Conservation (phyloP, 1,140 invertebrate genomes). For the Schlechtendalia chinensis region DNA sequence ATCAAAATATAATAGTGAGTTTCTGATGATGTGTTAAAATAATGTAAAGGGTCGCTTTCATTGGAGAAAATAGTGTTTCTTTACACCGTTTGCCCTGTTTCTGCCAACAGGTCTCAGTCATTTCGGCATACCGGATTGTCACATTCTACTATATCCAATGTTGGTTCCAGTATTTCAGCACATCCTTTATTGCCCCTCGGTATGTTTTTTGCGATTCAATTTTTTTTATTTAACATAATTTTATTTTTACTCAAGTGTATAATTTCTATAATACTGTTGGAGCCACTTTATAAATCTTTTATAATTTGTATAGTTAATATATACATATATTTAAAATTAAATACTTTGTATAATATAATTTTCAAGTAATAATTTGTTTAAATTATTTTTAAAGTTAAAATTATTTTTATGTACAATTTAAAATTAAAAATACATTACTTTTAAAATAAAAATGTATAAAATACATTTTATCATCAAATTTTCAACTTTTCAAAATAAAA, state of each 20-base stretch:
- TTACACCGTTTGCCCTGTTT: slow-evolving; percentile 57
- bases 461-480: no score
- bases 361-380: no score
- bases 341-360: not conserved
- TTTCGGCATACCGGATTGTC: slow-evolving; percentile 68
- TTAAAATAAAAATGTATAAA: no score
- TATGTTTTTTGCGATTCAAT: slow-evolving; percentile 48
- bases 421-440: no score
- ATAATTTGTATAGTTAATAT: slow-evolving; percentile 9
- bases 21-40: slow-evolving; percentile 41
- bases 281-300: slow-evolving; percentile 35
- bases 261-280: slow-evolving; percentile 21
- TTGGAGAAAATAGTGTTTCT: slow-evolving; percentile 44
- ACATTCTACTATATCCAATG: slow-evolving; percentile 63
- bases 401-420: not conserved
- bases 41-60: slow-evolving; percentile 34
- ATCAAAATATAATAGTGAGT: slow-evolving; percentile 18
- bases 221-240: slow-evolving; percentile 42
- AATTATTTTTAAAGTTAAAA: not conserved
- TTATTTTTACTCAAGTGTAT: slow-evolving; percentile 27
- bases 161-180: slow-evolving; percentile 75
- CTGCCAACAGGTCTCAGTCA: slow-evolving; percentile 80
- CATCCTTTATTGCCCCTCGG: slow-evolving; percentile 78
- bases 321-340: not conserved
- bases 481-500: no score